These are phyloP conservation scores for Aphrophora alni DNA, from an alignment of 2,888 invertebrate species.

Conservation along the genomic window DNA sequence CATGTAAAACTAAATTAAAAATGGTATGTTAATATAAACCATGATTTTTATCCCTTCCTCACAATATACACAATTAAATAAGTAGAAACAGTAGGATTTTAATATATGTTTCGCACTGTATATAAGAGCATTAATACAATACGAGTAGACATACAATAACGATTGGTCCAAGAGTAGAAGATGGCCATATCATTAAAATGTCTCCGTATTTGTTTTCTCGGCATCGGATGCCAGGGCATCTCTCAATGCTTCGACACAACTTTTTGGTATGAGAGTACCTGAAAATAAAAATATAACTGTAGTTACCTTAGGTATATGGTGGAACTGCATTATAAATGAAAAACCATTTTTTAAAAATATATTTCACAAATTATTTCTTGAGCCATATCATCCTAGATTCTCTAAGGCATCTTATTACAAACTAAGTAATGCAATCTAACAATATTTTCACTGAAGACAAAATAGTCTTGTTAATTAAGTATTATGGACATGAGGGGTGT, in stretches of 20 bases:
- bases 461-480: too few relatives aligned
- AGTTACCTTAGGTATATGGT: neutral
- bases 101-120: neutral
- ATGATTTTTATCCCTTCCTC: neutral
- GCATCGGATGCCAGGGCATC: constrained; percentile 82
- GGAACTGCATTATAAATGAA: too few relatives aligned
- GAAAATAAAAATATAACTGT: constrained; percentile 46
- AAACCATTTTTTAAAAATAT: neutral
- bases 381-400: too few relatives aligned
- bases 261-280: constrained; percentile 89
- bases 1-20: neutral
- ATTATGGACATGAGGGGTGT: too few relatives aligned
- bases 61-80: neutral
- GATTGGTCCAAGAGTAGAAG: neutral
- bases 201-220: constrained; percentile 74
- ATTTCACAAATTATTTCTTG: too few relatives aligned
- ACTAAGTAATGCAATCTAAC: neutral
- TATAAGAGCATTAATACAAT: neutral
- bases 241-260: constrained; percentile 79
- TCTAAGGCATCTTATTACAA: neutral
- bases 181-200: constrained; percentile 30
- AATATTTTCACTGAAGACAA: too few relatives aligned
- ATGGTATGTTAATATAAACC: neutral
- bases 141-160: neutral
- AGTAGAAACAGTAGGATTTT: neutral